Conservation (phyloP, 1,140 invertebrate species). For the Danaus melanippus region DNA sequence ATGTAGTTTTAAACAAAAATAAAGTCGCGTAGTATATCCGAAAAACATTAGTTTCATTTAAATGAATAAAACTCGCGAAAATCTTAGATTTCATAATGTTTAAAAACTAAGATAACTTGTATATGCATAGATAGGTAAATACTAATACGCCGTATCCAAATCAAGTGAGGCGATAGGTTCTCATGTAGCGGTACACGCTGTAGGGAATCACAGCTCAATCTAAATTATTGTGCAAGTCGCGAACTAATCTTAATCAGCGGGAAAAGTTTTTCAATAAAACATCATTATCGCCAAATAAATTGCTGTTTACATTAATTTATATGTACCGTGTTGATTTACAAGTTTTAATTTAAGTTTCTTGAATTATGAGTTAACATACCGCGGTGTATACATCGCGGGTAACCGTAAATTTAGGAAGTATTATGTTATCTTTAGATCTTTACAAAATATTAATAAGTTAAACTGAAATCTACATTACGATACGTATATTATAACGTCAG, state of each 20-base stretch:
- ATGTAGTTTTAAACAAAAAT: too few species aligned
- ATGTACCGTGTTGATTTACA: neutral
- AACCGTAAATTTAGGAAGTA: slow-evolving; percentile 9
- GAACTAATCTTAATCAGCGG: slow-evolving; percentile 57
- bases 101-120: too few species aligned
- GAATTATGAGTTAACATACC: too few species aligned
- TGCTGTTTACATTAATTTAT: slow-evolving; percentile 21
- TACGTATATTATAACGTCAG: too few species aligned
- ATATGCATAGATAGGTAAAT: too few species aligned
- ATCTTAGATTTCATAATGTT: too few species aligned
- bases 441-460: neutral
- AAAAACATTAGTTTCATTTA: too few species aligned
- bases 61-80: too few species aligned
- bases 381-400: neutral
- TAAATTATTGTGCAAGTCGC: slow-evolving; percentile 61
- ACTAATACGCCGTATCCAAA: slow-evolving; percentile 2
- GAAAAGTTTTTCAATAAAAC: slow-evolving; percentile 64
- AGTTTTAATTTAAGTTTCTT: too few species aligned
- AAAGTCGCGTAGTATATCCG: too few species aligned
- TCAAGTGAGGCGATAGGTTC: neutral
- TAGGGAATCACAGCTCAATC: slow-evolving; percentile 52
- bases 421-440: slow-evolving; percentile 7
- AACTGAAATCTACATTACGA: neutral
- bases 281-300: slow-evolving; percentile 45
- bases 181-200: slow-evolving; percentile 23